phyloP scores from a whole-genome alignment of 92 coral and sea anemone genomes.

The Paragorgia papillata region DNA sequence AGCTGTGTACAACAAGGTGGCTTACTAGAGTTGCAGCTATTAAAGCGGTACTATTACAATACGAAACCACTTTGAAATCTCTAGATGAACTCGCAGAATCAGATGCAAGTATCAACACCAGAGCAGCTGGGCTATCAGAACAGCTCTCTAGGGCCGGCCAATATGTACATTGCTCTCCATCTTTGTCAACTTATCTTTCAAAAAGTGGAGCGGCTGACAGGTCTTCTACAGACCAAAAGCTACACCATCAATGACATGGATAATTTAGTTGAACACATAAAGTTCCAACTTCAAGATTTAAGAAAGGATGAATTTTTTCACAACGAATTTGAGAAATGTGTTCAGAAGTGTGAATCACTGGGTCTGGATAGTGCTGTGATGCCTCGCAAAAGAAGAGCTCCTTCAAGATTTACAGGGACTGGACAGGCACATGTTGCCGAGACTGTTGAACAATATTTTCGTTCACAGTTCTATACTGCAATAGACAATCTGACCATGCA shows the following conservation, averaged over 20 bases:
- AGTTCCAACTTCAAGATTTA: constrained; percentile 4
- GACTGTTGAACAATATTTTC: constrained; percentile 1
- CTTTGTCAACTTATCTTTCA: constrained; percentile 20
- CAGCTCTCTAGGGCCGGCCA: constrained; percentile 18
- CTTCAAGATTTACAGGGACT: constrained; percentile 7
- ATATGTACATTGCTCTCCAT: constrained; percentile 13
- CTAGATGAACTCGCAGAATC: constrained; percentile 13
- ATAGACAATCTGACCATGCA: constrained; percentile 15
- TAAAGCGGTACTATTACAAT: constrained; percentile 1
- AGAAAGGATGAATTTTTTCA: constrained; percentile 12
- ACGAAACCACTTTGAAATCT: constrained; percentile 12
- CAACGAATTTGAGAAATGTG: constrained; percentile 21
- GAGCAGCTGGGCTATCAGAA: constrained; percentile 19
- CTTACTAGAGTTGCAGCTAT: too few species aligned
- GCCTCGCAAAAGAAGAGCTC: constrained; percentile 6
- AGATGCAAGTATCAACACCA: constrained; percentile 16
- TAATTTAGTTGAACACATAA: constrained; percentile 8
- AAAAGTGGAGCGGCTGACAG: constrained; percentile 11
- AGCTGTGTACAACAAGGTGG: too few species aligned
- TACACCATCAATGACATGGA: constrained; percentile 21
- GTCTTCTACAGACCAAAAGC: constrained; percentile 4
- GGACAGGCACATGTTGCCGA: constrained; percentile 1
- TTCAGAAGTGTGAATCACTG: constrained; percentile 8
- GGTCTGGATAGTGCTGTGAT: constrained; percentile 9
- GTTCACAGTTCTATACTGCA: neutral